Percentiles rank a stretch among this genome's conserved stretches.
phyloP scores from a whole-genome alignment of 2,888 invertebrate genomes.

The Dioctria linearis region DNA sequence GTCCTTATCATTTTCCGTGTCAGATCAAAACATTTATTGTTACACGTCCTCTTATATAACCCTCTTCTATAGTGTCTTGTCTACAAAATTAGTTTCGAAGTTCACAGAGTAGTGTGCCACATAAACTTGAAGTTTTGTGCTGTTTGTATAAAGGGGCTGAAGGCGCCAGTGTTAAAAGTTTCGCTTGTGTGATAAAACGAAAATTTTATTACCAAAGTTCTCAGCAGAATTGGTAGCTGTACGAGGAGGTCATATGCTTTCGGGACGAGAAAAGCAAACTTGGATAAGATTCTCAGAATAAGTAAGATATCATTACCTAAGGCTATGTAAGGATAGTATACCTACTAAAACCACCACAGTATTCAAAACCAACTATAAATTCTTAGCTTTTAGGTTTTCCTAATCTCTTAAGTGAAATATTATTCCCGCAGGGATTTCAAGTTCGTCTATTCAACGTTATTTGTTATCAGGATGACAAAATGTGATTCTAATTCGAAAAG shows the following conservation, averaged over 20 bases:
- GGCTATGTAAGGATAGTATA: not conserved
- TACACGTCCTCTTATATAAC: conserved; percentile 41
- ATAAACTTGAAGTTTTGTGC: conserved; percentile 42
- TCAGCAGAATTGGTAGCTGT: conserved; percentile 13
- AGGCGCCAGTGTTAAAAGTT: conserved; percentile 48
- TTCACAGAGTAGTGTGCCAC: conserved; percentile 27
- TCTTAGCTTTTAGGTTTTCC: not conserved
- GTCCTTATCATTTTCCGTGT: not conserved
- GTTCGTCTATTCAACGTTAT: conserved; percentile 12
- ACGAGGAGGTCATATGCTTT: conserved; percentile 30
- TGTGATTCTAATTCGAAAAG: not conserved
- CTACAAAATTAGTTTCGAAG: conserved; percentile 30
- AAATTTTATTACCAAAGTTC: conserved; percentile 51
- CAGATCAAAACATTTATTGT: conserved; percentile 33
- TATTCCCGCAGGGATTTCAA: conserved; percentile 21
- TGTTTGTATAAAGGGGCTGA: conserved; percentile 10
- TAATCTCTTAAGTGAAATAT: conserved; percentile 28
- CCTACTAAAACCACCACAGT: no score
- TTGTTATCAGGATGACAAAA: conserved; percentile 19
- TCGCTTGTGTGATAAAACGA: conserved; percentile 51
- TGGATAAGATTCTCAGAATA: conserved; percentile 45
- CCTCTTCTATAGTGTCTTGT: conserved; percentile 10
- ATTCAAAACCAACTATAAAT: not conserved
- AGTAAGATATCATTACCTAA: conserved; percentile 50
- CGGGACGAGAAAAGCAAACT: conserved; percentile 7